phyloP scores from a whole-genome alignment of 2,797 vertebrate genomes.

The Poecile montanus region DNA sequence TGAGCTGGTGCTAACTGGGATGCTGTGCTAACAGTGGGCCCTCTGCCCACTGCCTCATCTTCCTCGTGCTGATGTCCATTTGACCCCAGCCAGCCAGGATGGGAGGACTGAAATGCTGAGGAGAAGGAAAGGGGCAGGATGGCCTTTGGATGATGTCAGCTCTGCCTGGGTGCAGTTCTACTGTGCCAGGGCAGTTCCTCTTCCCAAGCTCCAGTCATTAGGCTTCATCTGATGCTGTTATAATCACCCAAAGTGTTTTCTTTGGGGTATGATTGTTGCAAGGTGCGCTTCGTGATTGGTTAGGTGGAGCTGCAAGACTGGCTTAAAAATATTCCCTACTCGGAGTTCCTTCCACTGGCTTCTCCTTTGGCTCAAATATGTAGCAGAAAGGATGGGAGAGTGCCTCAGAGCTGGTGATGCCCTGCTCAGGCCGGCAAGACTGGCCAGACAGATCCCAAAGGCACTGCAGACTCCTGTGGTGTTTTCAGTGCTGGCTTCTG shows the following conservation, averaged over 20 bases:
- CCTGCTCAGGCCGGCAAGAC: not conserved
- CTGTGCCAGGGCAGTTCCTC: not conserved
- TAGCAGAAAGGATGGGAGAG: not conserved
- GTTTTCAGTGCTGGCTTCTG: not conserved
- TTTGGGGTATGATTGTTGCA: not conserved
- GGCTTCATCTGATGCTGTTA: not conserved
- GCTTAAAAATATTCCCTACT: not conserved
- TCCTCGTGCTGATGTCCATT: not conserved
- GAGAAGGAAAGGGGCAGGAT: not conserved
- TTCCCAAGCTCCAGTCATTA: not conserved
- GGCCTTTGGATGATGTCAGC: not conserved
- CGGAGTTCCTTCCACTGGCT: not conserved
- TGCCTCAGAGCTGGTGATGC: not conserved
- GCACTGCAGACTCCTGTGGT: not conserved
- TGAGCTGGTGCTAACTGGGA: not conserved
- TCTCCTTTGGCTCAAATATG: not conserved
- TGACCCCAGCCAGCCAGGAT: not conserved
- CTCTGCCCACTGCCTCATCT: not conserved
- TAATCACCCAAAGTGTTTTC: not conserved
- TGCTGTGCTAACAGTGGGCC: not conserved
- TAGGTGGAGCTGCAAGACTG: not conserved
- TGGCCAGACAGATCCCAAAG: fast-evolving
- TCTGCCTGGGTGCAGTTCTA: not conserved
- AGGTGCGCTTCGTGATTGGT: not conserved
- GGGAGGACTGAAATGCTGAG: not conserved